Percentiles rank a stretch among this genome's conserved stretches.
These are phyloP conservation scores for Reticulitermes lucifugus DNA, from an alignment of 2,888 invertebrate species.

Conservation along the genomic window DNA sequence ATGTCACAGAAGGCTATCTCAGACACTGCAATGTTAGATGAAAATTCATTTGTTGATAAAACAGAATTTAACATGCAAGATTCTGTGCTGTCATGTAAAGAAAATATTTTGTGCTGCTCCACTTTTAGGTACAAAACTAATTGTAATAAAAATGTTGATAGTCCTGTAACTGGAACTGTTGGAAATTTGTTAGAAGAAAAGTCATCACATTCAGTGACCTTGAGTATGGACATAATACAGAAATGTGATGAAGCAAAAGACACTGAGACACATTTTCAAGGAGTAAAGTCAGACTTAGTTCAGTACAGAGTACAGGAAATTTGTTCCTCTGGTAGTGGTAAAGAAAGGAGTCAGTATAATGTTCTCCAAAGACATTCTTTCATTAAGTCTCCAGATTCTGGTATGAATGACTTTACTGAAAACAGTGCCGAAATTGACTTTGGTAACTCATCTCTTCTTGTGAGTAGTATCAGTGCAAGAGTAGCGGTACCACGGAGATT, in stretches of 20 bases:
- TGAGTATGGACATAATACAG: too few relatives aligned
- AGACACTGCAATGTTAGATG: neutral
- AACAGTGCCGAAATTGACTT: constrained; percentile 9
- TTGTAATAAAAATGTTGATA: neutral
- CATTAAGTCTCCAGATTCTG: constrained; percentile 6
- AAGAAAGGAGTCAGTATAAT: neutral
- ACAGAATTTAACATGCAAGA: neutral
- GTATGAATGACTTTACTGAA: constrained; percentile 16
- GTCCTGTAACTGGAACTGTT: neutral
- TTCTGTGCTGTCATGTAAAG: neutral
- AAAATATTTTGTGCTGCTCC: neutral
- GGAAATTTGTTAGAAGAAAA: neutral
- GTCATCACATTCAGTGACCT: neutral
- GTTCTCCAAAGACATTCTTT: neutral
- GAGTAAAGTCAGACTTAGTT: neutral
- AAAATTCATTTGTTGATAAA: neutral
- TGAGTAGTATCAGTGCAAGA: neutral
- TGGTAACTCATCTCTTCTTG: neutral
- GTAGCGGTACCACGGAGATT: neutral
- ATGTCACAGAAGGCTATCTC: neutral
- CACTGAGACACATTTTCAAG: neutral
- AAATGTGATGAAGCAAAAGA: neutral
- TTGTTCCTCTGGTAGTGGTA: neutral
- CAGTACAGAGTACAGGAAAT: neutral
- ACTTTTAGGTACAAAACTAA: neutral